Conservation (phyloP, 2,113 vertebrate genomes). For the Corythaixoides concolor region DNA sequence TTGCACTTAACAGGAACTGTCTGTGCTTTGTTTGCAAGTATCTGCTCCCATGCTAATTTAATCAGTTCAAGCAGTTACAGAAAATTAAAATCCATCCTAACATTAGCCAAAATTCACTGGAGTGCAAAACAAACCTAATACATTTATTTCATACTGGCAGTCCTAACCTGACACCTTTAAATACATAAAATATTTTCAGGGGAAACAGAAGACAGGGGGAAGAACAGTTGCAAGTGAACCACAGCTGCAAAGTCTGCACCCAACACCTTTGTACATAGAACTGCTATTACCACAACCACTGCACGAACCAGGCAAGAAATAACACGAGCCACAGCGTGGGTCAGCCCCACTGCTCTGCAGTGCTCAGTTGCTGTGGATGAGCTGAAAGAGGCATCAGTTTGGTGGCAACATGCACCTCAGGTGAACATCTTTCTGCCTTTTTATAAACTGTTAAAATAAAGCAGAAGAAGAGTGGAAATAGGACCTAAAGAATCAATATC, state of each 20-base stretch:
- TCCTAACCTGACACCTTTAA: neutral
- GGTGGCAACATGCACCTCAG: neutral
- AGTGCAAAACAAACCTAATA: constrained; percentile 36
- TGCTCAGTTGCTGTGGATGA: neutral
- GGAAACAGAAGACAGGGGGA: neutral
- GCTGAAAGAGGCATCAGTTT: neutral
- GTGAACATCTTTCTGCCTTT: neutral
- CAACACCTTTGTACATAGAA: neutral
- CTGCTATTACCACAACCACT: neutral
- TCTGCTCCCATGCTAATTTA: neutral
- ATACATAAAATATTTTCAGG: neutral
- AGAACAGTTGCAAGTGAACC: neutral
- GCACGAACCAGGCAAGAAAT: neutral
- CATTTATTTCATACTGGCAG: neutral
- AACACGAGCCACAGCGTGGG: neutral
- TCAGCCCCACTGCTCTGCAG: neutral
- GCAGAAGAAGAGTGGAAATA: neutral
- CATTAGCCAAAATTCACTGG: constrained; percentile 34
- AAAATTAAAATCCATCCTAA: constrained; percentile 54
- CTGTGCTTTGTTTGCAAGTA: neutral
- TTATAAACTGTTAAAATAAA: neutral
- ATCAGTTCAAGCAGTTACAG: constrained; percentile 24
- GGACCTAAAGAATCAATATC: neutral
- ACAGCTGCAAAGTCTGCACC: neutral
- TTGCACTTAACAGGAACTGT: constrained; percentile 17